Conservation (phyloP, 2,888 invertebrate genomes). For the Peribatodes rhomboidaria region DNA sequence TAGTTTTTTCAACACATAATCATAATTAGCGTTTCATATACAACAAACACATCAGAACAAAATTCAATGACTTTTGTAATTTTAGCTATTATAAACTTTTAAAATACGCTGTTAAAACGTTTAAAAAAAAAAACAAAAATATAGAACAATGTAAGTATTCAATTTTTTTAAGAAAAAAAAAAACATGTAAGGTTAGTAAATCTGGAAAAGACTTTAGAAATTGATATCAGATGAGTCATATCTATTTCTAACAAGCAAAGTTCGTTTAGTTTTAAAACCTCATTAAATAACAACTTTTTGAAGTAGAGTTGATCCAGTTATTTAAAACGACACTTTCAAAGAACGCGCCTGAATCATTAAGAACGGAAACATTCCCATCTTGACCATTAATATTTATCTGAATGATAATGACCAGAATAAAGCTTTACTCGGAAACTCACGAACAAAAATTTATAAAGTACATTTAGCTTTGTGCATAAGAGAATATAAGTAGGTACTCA, state of each 20-base stretch:
- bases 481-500: slow-evolving; percentile 39
- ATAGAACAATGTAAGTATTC: too few relatives aligned
- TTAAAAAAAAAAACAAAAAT: too few relatives aligned
- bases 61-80: background rate
- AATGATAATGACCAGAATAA: slow-evolving; percentile 36
- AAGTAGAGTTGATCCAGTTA: background rate
- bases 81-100: background rate
- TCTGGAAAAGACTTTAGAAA: too few relatives aligned
- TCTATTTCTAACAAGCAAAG: too few relatives aligned
- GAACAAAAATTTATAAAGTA: slow-evolving; percentile 31
- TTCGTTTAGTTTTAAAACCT: too few relatives aligned
- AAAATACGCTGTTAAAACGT: too few relatives aligned
- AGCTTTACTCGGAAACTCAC: slow-evolving; percentile 13
- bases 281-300: background rate
- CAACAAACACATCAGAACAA: background rate
- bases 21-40: background rate
- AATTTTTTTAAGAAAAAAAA: too few relatives aligned
- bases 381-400: slow-evolving; percentile 33
- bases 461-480: slow-evolving; percentile 38
- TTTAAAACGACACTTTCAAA: slow-evolving; percentile 19
- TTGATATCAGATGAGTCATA: too few relatives aligned
- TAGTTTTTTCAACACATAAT: too few relatives aligned
- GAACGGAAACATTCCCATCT: slow-evolving; percentile 17
- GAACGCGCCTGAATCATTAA: slow-evolving; percentile 29
- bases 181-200: too few relatives aligned